phyloP scores from a whole-genome alignment of 2,113 vertebrate species.

The Periophthalmodon schlosseri region DNA sequence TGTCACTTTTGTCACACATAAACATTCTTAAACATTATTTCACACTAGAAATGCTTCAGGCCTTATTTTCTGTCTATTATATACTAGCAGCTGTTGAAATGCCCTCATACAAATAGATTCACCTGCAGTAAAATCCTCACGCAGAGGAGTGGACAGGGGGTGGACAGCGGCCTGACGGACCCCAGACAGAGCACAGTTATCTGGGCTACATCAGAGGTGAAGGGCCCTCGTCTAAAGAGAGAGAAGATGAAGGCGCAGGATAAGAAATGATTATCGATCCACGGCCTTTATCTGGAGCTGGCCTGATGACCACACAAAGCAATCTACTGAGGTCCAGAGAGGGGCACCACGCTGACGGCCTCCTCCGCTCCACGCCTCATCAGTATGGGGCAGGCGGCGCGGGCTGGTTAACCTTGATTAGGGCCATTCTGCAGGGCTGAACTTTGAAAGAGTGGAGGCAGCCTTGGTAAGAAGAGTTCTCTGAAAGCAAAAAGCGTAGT shows the following conservation, averaged over 20 bases:
- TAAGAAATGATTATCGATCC: constrained; percentile 81
- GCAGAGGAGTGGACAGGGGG: constrained; percentile 26
- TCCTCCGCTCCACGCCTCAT: constrained; percentile 40
- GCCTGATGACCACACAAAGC: constrained; percentile 71
- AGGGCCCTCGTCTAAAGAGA: constrained; percentile 72
- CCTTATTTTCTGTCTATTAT: neutral
- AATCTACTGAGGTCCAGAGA: constrained; percentile 61
- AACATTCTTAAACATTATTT: neutral
- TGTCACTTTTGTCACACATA: neutral
- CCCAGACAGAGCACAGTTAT: constrained; percentile 65
- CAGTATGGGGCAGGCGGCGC: constrained; percentile 30
- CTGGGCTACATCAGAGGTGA: constrained; percentile 68
- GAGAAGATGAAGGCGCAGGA: constrained; percentile 77
- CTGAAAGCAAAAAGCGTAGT: neutral
- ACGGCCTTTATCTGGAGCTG: constrained; percentile 71
- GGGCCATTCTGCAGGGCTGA: neutral
- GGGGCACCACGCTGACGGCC: constrained; percentile 62
- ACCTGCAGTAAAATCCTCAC: neutral
- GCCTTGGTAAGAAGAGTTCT: neutral
- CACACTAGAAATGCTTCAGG: neutral
- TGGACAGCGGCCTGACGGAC: constrained; percentile 25
- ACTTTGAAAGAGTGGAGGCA: neutral
- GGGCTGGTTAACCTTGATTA: constrained; percentile 28
- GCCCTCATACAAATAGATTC: neutral
- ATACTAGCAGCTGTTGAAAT: neutral